Evolutionary conservation across 2,888 invertebrate genomes (phyloP), one percentile per base, ranked within the genome.

Genomic region (Dendrolimus houi): DNA sequence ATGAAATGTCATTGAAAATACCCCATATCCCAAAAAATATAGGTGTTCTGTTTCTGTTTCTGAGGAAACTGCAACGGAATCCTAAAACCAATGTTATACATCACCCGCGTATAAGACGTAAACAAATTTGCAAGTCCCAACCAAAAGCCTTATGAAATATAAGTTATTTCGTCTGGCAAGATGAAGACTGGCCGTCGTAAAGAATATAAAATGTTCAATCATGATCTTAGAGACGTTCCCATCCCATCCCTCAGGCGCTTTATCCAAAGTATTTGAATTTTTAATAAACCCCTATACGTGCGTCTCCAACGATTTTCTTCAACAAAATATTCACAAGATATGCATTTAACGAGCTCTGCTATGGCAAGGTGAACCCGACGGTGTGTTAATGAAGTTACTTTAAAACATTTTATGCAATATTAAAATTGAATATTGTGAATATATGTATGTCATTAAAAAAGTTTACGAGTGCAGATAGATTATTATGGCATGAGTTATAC

Each of bases 201-300:
- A 77, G 79, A 81, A 80, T 80, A 77, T 81, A 79, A 82, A 84
- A 81, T 80, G 80, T 77, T 77, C 75, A 74, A 77, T 79, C 75
- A 76, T 80, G 79, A 82, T 81, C 79, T 71, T 69, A 13, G 64
- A 70, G 81, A 81, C 79, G 70, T 69, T 74, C 71, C 67, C 68
- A 64, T 63, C 60, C 62, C 69, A 65, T 69, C 69, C 67, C 64
- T 69, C 65, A 63, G 62, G 60, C 61, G 60, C 64, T 69, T 70
- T 63, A 71, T 71, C 68, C 67, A 70, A 61, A 64, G 63, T 68
- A 72, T 77, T 76, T 79, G 74, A 78, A 79, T 77, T 79, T 79
- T 78, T 79, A 75, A 79, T 77, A 76, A 73, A 74, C 69, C 61
- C 64, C 59, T 63, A 29, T 29, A 64, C 66, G 68, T 69, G 67